A percentile compares a stretch with the other conserved stretches of the same genome.
Conservation (phyloP, 2,888 invertebrate genomes). For the Cabera pusaria region DNA sequence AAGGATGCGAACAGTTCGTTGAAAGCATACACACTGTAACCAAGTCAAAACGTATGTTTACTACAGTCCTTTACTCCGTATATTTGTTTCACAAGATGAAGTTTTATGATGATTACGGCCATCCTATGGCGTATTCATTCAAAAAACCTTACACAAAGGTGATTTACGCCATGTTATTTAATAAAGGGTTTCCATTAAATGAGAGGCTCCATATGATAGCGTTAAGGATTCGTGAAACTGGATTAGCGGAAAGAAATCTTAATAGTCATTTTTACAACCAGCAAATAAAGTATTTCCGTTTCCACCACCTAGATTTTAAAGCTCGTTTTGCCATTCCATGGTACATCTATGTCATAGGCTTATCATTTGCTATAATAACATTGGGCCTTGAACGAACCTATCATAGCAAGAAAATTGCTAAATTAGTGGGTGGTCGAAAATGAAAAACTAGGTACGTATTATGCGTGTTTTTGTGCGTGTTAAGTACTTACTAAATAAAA, state of each 20-base stretch:
- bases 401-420: too few relatives aligned
- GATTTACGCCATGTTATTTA: slow-evolving; percentile 51
- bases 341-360: slow-evolving; percentile 42
- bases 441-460: too few relatives aligned
- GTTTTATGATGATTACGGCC: slow-evolving; percentile 43
- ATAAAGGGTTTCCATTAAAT: slow-evolving; percentile 58
- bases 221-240: slow-evolving; percentile 49
- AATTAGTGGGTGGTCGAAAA: too few relatives aligned
- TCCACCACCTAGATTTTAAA: slow-evolving; percentile 17
- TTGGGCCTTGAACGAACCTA: too few relatives aligned
- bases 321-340: slow-evolving; percentile 42
- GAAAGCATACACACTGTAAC: slow-evolving; percentile 45
- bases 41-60: slow-evolving; percentile 38
- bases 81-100: slow-evolving; percentile 42
- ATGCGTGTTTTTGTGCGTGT: too few relatives aligned
- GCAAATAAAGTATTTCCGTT: slow-evolving; percentile 24
- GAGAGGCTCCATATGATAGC: slow-evolving; percentile 35
- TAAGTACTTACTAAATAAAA: too few relatives aligned
- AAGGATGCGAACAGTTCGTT: slow-evolving; percentile 32
- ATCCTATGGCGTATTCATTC: slow-evolving; percentile 34
- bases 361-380: too few relatives aligned
- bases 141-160: slow-evolving; percentile 42
- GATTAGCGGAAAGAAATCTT: slow-evolving; percentile 39
- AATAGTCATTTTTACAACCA: slow-evolving; percentile 30
- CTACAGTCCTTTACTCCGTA: slow-evolving; percentile 39